A percentile compares a stretch with the other conserved stretches of the same genome.
phyloP scores from a whole-genome alignment of 2,797 vertebrate species.

The Rhinoraja longicauda region DNA sequence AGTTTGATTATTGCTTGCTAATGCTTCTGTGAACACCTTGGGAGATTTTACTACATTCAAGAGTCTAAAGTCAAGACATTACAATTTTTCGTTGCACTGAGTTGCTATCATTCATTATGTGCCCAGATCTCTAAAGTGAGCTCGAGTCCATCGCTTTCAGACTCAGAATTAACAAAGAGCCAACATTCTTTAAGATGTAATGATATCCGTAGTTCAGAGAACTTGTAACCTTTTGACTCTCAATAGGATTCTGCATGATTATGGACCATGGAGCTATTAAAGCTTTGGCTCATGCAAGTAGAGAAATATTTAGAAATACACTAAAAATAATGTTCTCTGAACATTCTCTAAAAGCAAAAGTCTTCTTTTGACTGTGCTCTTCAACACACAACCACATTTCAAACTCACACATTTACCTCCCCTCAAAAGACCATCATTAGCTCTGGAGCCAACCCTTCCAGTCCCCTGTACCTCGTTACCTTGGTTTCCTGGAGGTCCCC shows the following conservation, averaged over 20 bases:
- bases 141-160: not conserved
- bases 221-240: not conserved
- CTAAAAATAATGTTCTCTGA: not conserved
- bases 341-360: not conserved
- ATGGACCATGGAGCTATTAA: not conserved
- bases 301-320: too few species aligned
- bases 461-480: not conserved
- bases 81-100: not conserved
- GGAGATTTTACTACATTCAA: too few species aligned
- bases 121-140: not conserved
- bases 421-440: too few species aligned
- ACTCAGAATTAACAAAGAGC: not conserved
- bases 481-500: slow-evolving; percentile 41
- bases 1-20: too few species aligned
- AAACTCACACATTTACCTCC: not conserved
- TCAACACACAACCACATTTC: not conserved
- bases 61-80: too few species aligned
- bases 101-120: not conserved
- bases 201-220: not conserved
- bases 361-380: not conserved
- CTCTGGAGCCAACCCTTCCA: not conserved
- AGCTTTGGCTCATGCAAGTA: not conserved
- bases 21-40: too few species aligned
- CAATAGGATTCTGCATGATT: not conserved
- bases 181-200: not conserved